Evolutionary conservation across 1,140 invertebrate species (phyloP).

Genomic region (Andrena cerasifolii): DNA sequence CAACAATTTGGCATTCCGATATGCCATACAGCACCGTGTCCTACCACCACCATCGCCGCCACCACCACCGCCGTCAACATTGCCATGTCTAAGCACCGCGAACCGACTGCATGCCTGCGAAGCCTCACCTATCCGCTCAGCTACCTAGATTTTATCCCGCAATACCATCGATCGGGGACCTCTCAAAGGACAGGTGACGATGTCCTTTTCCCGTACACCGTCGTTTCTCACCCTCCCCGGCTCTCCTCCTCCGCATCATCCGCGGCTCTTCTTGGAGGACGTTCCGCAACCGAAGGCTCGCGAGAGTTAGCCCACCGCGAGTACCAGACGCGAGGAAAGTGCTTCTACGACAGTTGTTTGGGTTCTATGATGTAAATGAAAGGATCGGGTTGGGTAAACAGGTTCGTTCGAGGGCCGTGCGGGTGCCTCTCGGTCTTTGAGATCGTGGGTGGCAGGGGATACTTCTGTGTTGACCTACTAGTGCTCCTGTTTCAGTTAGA

Average conservation of each 20-base stretch:
- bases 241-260: slow-evolving; percentile 13
- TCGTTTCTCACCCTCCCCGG: not conserved
- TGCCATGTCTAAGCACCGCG: not conserved
- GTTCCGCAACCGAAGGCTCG: slow-evolving; percentile 6
- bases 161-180: slow-evolving; percentile 33
- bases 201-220: not conserved
- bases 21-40: slow-evolving; percentile 42
- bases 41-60: slow-evolving; percentile 26
- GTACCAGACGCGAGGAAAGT: not conserved
- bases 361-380: too few relatives aligned
- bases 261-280: not conserved
- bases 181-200: slow-evolving; percentile 3
- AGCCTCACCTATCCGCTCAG: slow-evolving; percentile 46
- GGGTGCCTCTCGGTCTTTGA: too few relatives aligned
- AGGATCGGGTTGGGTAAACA: not conserved
- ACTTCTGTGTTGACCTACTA: too few relatives aligned
- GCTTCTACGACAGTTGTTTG: too few relatives aligned
- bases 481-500: too few relatives aligned
- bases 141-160: slow-evolving; percentile 44
- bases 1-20: slow-evolving; percentile 81
- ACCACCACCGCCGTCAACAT: slow-evolving; percentile 1
- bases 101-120: slow-evolving; percentile 42
- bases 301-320: too few relatives aligned
- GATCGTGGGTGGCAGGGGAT: too few relatives aligned
- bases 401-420: not conserved